These are phyloP conservation scores for Burhinus bistriatus DNA, from an alignment of 2,113 vertebrate species.

Conservation along the genomic window DNA sequence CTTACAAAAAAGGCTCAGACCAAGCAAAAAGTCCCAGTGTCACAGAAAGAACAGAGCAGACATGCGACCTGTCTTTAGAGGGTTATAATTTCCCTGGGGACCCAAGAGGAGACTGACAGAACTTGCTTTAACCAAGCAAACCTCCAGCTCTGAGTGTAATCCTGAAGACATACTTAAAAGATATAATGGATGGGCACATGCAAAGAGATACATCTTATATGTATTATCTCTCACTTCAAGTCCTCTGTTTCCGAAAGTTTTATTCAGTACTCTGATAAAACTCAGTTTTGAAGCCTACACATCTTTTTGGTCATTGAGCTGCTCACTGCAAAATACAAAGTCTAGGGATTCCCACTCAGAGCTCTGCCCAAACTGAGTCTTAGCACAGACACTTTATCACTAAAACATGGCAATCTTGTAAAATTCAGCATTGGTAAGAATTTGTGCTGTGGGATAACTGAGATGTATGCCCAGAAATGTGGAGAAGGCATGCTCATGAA, in stretches of 20 bases:
- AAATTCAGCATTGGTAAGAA: neutral
- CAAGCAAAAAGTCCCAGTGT: neutral
- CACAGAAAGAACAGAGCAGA: neutral
- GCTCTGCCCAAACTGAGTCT: neutral
- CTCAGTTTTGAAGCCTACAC: neutral
- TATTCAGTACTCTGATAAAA: neutral
- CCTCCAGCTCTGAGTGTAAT: accelerated
- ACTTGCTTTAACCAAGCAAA: neutral
- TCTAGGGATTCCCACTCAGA: neutral
- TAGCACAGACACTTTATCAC: neutral
- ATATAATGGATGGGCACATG: neutral
- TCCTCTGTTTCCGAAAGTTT: neutral
- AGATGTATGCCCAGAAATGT: neutral
- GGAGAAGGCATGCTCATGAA: neutral
- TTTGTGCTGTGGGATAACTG: neutral
- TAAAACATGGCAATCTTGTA: neutral
- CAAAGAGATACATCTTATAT: neutral
- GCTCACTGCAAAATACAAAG: neutral
- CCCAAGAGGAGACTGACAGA: neutral
- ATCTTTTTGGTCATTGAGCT: neutral
- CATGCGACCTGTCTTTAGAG: neutral
- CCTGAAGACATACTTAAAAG: neutral
- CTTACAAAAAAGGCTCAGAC: neutral
- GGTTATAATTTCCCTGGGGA: neutral
- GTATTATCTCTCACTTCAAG: neutral